Evolutionary conservation across 2,888 invertebrate genomes (phyloP).

Genomic region (Limenitis camilla): DNA sequence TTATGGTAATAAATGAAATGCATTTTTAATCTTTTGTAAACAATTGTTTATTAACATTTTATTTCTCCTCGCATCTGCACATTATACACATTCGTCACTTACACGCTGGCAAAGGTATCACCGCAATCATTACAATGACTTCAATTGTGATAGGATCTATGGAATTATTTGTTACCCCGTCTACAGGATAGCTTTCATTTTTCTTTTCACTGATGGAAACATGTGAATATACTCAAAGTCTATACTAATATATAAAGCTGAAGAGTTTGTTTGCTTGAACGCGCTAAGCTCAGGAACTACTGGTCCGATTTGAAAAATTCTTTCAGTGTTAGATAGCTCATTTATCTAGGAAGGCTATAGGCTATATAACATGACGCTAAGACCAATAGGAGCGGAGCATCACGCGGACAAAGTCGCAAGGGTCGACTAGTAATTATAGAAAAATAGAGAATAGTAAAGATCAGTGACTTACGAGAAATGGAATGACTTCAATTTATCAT

Average conservation of each 20-base stretch:
- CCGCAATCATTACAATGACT: slow-evolving; percentile 65
- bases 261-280: too few species aligned
- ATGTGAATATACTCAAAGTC: slow-evolving; percentile 69
- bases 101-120: slow-evolving; percentile 59
- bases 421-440: too few species aligned
- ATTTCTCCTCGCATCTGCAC: slow-evolving; percentile 67
- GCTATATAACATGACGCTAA: too few species aligned
- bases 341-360: too few species aligned
- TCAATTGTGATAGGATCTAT: slow-evolving; percentile 60
- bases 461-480: slow-evolving; percentile 57
- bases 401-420: too few species aligned
- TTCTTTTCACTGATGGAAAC: slow-evolving; percentile 59
- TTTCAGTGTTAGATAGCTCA: too few species aligned
- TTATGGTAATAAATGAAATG: slow-evolving; percentile 43
- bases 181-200: slow-evolving; percentile 65
- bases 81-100: slow-evolving; percentile 61
- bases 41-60: slow-evolving; percentile 76
- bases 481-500: slow-evolving; percentile 64
- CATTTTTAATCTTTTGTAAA: slow-evolving; percentile 70
- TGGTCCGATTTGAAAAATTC: too few species aligned
- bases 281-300: too few species aligned
- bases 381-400: too few species aligned
- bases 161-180: slow-evolving; percentile 59
- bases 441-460: slow-evolving; percentile 55
- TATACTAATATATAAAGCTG: slow-evolving; percentile 28